These are phyloP conservation scores for Lucilia cuprina DNA, from an alignment of 1,140 invertebrate genomes.

Conservation along the genomic window DNA sequence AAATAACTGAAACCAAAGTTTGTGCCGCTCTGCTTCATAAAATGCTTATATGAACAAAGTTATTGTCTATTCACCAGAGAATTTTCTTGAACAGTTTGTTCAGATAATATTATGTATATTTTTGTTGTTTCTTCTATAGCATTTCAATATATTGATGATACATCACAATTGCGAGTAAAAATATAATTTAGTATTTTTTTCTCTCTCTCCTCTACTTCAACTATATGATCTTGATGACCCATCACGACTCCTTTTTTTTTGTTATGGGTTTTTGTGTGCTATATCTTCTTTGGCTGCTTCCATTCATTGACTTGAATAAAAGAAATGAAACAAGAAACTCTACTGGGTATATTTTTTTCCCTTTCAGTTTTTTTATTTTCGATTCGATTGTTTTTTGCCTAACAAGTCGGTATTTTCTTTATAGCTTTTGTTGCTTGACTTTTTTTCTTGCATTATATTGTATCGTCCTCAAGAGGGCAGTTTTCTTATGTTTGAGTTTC, in stretches of 20 bases:
- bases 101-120: not conserved
- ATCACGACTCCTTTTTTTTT: slow-evolving; percentile 2
- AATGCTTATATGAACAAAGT: not conserved
- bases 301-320: not conserved
- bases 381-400: not conserved
- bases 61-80: slow-evolving; percentile 17
- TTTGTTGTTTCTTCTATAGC: not conserved
- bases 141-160: slow-evolving; percentile 12
- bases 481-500: not conserved
- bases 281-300: not conserved
- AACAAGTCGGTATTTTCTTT: not conserved
- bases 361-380: not conserved
- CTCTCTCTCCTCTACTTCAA: not conserved
- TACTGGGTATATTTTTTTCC: not conserved
- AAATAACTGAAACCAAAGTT: not conserved
- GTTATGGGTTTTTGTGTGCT: too few relatives aligned
- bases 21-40: not conserved
- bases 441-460: not conserved
- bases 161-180: not conserved
- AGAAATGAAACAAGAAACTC: not conserved
- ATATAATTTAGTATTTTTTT: not conserved
- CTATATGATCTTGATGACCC: slow-evolving; percentile 13
- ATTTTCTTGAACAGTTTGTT: not conserved
- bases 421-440: not conserved
- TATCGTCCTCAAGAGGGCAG: slow-evolving; percentile 7